These are phyloP conservation scores for Xylocopa sonorina DNA, from an alignment of 1,140 invertebrate species.

Conservation along the genomic window DNA sequence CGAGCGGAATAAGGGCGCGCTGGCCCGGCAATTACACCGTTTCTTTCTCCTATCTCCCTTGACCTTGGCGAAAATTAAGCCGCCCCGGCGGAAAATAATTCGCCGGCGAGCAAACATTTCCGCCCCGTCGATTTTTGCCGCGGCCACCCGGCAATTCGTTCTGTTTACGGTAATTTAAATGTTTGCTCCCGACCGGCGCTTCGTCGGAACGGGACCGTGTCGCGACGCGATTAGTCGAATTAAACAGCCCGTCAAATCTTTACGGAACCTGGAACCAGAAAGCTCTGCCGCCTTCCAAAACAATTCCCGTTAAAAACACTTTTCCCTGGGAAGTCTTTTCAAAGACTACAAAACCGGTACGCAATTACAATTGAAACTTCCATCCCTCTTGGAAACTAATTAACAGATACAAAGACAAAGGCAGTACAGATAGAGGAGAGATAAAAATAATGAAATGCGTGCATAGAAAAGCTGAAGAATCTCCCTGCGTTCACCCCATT, in stretches of 20 bases:
- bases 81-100: slow-evolving; percentile 12
- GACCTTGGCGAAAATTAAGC: slow-evolving; percentile 19
- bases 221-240: slow-evolving; percentile 2
- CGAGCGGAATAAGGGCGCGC: slow-evolving; percentile 2
- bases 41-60: slow-evolving; percentile 17
- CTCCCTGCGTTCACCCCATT: no score
- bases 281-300: no score
- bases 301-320: no score
- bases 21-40: slow-evolving; percentile 7
- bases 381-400: no score
- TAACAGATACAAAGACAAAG: no score
- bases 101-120: neutral
- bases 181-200: neutral
- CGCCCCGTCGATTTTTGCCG: neutral
- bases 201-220: neutral
- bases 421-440: no score
- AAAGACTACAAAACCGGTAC: no score
- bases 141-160: neutral
- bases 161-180: slow-evolving; percentile 20
- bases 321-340: no score
- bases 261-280: no score
- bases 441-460: no score
- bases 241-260: neutral
- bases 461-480: no score
- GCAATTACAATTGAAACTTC: no score